Conservation (phyloP, 2,797 vertebrate species). For the Hippoglossus hippoglossus region DNA sequence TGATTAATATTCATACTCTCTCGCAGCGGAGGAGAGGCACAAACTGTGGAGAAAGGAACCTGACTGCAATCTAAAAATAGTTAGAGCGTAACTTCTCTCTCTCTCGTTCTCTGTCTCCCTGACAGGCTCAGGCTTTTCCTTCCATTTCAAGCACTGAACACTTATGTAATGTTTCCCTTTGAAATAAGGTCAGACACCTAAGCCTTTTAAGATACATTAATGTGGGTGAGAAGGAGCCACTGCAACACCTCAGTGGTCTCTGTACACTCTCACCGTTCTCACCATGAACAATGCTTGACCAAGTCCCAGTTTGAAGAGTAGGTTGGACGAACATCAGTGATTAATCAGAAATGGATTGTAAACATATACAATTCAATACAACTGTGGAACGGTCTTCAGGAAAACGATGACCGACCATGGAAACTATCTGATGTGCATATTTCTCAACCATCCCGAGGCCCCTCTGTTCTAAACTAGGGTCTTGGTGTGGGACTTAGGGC, state of each 20-base stretch:
- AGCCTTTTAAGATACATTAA: constrained; percentile 23
- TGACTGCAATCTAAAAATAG: constrained; percentile 74
- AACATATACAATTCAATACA: not conserved
- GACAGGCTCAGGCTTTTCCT: constrained; percentile 65
- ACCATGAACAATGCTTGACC: not conserved
- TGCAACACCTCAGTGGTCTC: not conserved
- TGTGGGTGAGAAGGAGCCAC: not conserved
- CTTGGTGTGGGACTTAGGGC: constrained; percentile 28
- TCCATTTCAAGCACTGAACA: constrained; percentile 52
- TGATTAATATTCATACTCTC: constrained; percentile 69
- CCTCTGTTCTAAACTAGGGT: constrained; percentile 28
- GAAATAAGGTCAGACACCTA: constrained; percentile 46
- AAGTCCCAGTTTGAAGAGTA: constrained; percentile 4
- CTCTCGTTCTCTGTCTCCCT: constrained; percentile 34
- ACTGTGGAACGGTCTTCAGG: not conserved
- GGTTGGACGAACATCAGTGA: not conserved
- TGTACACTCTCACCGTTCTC: not conserved
- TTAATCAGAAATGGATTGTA: not conserved
- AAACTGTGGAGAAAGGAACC: constrained; percentile 56
- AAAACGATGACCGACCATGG: constrained; percentile 29
- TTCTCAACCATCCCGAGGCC: constrained; percentile 11
- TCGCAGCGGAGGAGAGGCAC: constrained; percentile 29
- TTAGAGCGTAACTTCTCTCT: constrained; percentile 42
- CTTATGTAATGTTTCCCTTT: constrained; percentile 53
- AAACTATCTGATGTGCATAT: constrained; percentile 44